A percentile compares a stretch with the other conserved stretches of the same genome.
Evolutionary conservation across 1,140 invertebrate species (phyloP).

Genomic region (Ridgeia piscesae): DNA sequence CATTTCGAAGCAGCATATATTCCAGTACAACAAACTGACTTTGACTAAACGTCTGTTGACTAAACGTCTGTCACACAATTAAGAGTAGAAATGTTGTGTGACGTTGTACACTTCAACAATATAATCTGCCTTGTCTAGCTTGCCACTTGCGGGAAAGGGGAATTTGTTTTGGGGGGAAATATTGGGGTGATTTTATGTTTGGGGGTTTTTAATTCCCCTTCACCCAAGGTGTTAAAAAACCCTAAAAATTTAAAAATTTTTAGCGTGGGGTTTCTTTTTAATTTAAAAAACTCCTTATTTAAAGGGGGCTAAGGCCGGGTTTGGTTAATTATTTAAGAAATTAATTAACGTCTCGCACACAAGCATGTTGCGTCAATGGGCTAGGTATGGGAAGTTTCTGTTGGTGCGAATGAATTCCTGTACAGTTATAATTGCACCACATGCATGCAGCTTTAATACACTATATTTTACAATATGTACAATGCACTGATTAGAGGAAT

Average conservation of each 20-base stretch:
- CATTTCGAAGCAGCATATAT: neutral
- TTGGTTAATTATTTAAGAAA: neutral
- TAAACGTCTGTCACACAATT: neutral
- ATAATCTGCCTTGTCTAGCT: neutral
- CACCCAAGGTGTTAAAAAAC: no score
- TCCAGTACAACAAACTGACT: neutral
- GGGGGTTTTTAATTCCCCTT: no score
- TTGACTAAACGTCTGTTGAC: no score
- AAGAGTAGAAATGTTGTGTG: neutral
- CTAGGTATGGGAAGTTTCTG: neutral
- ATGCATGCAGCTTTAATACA: neutral
- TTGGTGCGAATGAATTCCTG: neutral
- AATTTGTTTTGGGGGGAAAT: no score
- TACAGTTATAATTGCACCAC: neutral
- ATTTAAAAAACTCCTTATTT: no score
- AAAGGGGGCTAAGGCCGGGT: no score
- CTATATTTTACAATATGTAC: neutral
- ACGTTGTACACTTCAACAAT: neutral
- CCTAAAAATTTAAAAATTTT: no score
- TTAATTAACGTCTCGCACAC: neutral
- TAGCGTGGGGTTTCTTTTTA: no score
- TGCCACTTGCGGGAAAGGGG: neutral
- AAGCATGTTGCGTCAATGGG: neutral
- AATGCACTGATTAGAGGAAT: neutral
- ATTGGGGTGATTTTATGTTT: no score